These are phyloP conservation scores for Thinocorus orbignyianus DNA, from an alignment of 2,113 vertebrate species.

Conservation along the genomic window DNA sequence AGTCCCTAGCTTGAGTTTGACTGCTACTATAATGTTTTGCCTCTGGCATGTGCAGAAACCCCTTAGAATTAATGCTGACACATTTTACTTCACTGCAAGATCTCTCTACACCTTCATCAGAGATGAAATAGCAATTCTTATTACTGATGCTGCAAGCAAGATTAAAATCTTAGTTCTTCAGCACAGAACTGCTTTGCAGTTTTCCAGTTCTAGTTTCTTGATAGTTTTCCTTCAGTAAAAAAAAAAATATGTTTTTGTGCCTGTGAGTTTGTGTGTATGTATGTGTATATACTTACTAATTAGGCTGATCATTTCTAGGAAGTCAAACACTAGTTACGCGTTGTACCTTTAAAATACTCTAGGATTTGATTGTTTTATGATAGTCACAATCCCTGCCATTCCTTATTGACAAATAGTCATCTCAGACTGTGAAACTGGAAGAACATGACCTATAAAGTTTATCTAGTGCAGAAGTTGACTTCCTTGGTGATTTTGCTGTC, in stretches of 20 bases:
- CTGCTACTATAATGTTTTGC: neutral
- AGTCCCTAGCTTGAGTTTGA: neutral
- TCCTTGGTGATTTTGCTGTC: conserved; percentile 47
- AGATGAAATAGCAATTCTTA: neutral
- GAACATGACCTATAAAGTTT: conserved; percentile 27
- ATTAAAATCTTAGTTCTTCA: neutral
- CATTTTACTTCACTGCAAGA: neutral
- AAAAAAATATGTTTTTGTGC: neutral
- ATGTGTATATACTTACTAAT: neutral
- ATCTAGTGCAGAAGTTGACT: conserved; percentile 30
- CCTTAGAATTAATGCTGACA: neutral
- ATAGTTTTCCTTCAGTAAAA: neutral
- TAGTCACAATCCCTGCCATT: neutral
- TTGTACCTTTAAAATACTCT: neutral
- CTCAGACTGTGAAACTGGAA: neutral
- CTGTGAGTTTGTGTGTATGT: neutral
- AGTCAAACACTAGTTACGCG: neutral
- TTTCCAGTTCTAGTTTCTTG: neutral
- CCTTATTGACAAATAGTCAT: conserved; percentile 36
- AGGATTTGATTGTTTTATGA: conserved; percentile 30
- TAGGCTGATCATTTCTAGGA: neutral
- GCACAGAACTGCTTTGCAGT: neutral
- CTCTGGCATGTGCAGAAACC: neutral
- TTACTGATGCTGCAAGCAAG: neutral
- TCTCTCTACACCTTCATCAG: neutral